Evolutionary conservation across 2,888 invertebrate genomes (phyloP), one percentile per base, ranked within the genome.

Genomic region (Ptilodon capucinus): DNA sequence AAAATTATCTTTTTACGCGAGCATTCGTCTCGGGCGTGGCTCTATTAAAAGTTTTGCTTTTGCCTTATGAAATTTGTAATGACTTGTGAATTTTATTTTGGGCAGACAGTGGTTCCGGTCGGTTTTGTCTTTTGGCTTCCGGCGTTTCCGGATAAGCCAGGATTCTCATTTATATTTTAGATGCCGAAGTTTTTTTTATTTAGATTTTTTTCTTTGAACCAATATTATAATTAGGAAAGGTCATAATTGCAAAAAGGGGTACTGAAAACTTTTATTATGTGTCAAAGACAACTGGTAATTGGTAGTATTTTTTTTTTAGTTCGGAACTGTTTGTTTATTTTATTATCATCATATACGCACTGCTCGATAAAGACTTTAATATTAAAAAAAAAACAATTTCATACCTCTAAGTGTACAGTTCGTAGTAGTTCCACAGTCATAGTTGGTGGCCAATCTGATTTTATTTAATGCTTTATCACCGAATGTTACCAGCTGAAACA

Each of bases 401-500:
- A 77, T 73, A 90, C 91, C 91, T 81, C 79, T 76, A 11, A 86
- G 64, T 5, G 86, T 80, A 54, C 91, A 91, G 54, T 82, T 88
- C n/a, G 76, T 74, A 38, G 79, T 78, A 14, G 78, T 66, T 0
- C 85, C 88, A 51, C 91, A 91, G 42, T 91, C 85, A 57, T 86
- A 89, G 69, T 90, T 82, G 0, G 76, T 81, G 7, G 89, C 84
- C 47, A 82, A 86, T 51, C 86, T 76, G 44, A 91, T 66, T 55
- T 73, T 82, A 65, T 91, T 74, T 30, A 82, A 58, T 3, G 88
- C 81, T 7, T 73, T 84, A 48, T 87, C 85, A 17, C 81, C 86
- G 45, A 86, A 91, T 2, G 86, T 85, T 34, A 91, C 90, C 49
- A 91, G 73, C 91, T 91, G 79, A 40, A 84, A 85, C 48, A 70